phyloP scores from a whole-genome alignment of 2,888 invertebrate genomes.

The Diadromus collaris region DNA sequence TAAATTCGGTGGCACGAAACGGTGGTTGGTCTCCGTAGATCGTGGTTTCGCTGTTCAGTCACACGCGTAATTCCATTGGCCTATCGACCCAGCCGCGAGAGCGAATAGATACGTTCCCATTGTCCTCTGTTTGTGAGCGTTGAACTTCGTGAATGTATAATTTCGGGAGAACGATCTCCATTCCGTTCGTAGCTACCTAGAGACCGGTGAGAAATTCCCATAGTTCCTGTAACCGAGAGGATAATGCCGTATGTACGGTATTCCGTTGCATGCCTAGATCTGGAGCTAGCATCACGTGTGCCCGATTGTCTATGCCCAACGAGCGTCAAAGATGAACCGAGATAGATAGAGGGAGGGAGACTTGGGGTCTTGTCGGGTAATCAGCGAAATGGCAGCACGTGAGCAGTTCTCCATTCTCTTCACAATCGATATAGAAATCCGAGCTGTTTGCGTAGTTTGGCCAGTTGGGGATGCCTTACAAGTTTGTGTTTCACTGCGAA shows the following conservation, averaged over 20 bases:
- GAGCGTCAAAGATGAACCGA: constrained; percentile 25
- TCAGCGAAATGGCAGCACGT: constrained; percentile 21
- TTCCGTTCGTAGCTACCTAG: no score
- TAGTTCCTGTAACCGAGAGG: background rate
- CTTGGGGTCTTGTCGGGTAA: constrained; percentile 3
- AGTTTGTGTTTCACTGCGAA: constrained; percentile 9
- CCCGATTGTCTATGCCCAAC: background rate
- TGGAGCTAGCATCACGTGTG: constrained; percentile 7
- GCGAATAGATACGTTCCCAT: background rate
- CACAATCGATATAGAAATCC: constrained; percentile 26
- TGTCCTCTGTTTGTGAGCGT: background rate
- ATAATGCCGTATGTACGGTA: constrained; percentile 8
- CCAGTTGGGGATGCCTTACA: background rate
- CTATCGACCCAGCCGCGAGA: background rate
- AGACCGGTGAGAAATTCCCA: background rate
- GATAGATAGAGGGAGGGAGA: background rate
- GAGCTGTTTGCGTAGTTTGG: background rate
- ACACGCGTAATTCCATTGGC: background rate
- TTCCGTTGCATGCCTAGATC: constrained; percentile 11
- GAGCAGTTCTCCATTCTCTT: background rate
- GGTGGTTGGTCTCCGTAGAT: background rate
- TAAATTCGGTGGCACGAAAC: constrained; percentile 1
- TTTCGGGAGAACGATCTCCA: background rate
- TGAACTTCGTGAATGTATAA: constrained; percentile 6
- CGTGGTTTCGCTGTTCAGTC: constrained; percentile 6